Percentiles rank a stretch among this genome's conserved stretches.
Conservation (phyloP, 1,140 invertebrate genomes). For the Drosophila simulans region DNA sequence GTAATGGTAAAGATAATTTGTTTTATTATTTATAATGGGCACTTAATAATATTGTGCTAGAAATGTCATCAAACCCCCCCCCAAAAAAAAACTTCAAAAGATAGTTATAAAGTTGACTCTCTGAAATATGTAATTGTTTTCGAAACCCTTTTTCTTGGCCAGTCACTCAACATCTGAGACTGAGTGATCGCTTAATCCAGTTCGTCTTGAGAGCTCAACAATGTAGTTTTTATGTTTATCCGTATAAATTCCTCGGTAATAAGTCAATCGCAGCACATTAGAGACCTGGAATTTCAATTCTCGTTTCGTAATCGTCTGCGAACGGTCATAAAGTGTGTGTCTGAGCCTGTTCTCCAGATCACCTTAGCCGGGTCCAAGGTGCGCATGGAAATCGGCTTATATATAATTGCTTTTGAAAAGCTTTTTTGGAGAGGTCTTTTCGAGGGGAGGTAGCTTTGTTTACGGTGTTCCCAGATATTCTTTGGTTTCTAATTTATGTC, state of each 20-base stretch:
- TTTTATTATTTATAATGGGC: too few relatives aligned
- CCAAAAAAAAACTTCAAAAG: too few relatives aligned
- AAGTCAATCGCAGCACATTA: conserved; percentile 51
- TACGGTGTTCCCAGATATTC: conserved; percentile 63
- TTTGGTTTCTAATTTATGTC: conserved; percentile 81
- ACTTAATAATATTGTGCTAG: too few relatives aligned
- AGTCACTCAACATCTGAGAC: conserved; percentile 4
- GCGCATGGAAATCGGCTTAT: conserved; percentile 74
- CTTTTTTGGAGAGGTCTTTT: conserved; percentile 18
- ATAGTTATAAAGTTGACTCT: too few relatives aligned
- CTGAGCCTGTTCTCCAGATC: conserved; percentile 40
- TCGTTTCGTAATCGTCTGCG: conserved; percentile 46
- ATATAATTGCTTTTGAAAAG: conserved; percentile 68
- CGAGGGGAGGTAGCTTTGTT: conserved; percentile 5
- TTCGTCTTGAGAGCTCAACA: conserved; percentile 29
- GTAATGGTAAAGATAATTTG: too few relatives aligned
- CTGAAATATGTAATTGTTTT: neutral
- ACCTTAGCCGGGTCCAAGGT: conserved; percentile 35
- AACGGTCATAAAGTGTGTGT: conserved; percentile 35
- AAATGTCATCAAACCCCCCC: too few relatives aligned
- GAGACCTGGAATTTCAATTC: conserved; percentile 45
- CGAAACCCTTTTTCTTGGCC: neutral
- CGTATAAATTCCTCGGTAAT: conserved; percentile 45
- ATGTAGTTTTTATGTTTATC: conserved; percentile 28
- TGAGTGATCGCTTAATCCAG: conserved; percentile 40